A percentile compares a stretch with the other conserved stretches of the same genome.
Conservation (phyloP, 2,113 vertebrate species). For the Pica pica region DNA sequence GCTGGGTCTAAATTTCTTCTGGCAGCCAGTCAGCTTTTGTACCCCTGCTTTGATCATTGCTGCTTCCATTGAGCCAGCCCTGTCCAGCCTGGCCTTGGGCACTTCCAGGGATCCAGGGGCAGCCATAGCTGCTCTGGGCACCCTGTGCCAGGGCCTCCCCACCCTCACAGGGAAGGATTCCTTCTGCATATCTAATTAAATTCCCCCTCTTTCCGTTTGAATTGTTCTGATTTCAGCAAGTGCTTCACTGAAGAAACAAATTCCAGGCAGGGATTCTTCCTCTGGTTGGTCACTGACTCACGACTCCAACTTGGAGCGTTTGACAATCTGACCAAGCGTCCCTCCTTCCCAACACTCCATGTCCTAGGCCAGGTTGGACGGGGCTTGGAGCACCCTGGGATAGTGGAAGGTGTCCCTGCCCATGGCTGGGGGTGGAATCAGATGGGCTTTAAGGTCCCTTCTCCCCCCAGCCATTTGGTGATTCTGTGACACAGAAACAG, state of each 20-base stretch:
- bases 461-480: background rate
- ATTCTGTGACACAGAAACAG: background rate
- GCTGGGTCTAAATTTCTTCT: background rate
- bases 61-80: background rate
- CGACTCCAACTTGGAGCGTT: fast-evolving
- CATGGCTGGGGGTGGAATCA: background rate
- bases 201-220: background rate
- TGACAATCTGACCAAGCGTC: background rate
- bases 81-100: fast-evolving
- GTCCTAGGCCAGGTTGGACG: fast-evolving
- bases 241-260: background rate
- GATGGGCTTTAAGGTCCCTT: background rate
- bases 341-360: fast-evolving
- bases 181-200: background rate
- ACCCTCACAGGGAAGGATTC: background rate
- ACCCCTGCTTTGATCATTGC: background rate
- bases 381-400: fast-evolving
- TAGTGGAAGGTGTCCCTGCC: background rate
- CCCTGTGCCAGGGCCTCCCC: background rate
- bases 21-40: background rate
- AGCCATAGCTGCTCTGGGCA: background rate
- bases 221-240: background rate
- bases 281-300: background rate
- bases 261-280: background rate
- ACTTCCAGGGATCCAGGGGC: background rate